Conservation (phyloP, 2,113 vertebrate species). For the Myrmophylax atrothorax region DNA sequence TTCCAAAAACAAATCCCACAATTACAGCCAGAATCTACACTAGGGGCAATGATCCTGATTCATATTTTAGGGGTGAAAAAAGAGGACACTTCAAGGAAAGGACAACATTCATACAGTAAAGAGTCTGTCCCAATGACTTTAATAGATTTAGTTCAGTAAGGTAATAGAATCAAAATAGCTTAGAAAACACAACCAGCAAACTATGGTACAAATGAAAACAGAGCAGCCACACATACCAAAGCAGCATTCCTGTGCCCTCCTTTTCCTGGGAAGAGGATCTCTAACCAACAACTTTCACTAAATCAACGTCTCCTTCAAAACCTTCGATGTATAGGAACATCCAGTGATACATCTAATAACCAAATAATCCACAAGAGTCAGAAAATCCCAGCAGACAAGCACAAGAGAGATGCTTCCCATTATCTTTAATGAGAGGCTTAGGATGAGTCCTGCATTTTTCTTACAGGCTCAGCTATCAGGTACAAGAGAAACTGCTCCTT, state of each 20-base stretch:
- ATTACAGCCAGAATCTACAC: neutral
- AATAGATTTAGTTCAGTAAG: neutral
- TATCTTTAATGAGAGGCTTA: neutral
- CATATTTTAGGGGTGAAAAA: neutral
- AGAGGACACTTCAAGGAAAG: neutral
- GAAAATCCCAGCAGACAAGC: neutral
- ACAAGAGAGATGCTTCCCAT: neutral
- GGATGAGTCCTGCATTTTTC: neutral
- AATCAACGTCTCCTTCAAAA: neutral
- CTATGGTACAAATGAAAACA: neutral
- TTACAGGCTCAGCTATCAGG: neutral
- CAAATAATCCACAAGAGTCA: neutral
- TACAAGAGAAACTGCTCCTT: neutral
- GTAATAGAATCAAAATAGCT: neutral
- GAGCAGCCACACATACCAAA: neutral
- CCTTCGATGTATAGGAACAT: neutral
- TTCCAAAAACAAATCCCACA: neutral
- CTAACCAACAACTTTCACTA: neutral
- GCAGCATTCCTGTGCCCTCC: neutral
- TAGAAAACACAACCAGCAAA: neutral
- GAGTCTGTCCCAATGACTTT: neutral
- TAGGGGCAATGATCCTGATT: accelerated
- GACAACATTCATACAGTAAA: neutral
- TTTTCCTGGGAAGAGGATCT: neutral
- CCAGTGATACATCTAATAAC: neutral